These are phyloP conservation scores for Tinea pellionella DNA, from an alignment of 2,888 invertebrate genomes.

Conservation along the genomic window DNA sequence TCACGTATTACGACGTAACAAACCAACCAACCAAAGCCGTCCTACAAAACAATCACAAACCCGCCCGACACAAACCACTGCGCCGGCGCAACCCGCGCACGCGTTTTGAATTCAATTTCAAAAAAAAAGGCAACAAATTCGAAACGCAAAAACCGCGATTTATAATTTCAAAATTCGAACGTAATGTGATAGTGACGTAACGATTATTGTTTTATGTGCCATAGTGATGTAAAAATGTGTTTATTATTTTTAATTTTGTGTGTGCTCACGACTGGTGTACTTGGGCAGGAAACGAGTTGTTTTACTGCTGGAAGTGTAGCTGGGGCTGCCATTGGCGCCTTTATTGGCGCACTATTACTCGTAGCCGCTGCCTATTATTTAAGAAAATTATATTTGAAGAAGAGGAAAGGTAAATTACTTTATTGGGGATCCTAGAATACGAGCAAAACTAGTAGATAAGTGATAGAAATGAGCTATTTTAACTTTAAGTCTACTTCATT, in stretches of 20 bases:
- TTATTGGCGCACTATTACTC: slow-evolving; percentile 73
- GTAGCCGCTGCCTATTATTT: slow-evolving; percentile 68
- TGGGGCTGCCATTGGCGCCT: slow-evolving; percentile 77
- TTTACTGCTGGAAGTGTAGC: slow-evolving; percentile 78
- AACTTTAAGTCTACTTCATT: no score
- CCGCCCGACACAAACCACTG: slow-evolving; percentile 43
- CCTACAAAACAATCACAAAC: slow-evolving; percentile 45
- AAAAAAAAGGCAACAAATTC: slow-evolving; percentile 13
- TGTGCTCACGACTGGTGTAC: slow-evolving; percentile 57
- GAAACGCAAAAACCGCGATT: neutral
- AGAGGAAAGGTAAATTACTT: slow-evolving; percentile 60
- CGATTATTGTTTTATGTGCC: slow-evolving; percentile 22
- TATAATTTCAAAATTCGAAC: neutral
- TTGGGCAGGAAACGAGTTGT: slow-evolving; percentile 63
- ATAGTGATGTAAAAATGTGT: slow-evolving; percentile 61
- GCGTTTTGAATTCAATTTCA: slow-evolving; percentile 21
- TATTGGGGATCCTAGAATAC: no score
- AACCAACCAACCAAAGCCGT: slow-evolving; percentile 24
- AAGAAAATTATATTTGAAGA: slow-evolving; percentile 73
- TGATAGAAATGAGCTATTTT: no score
- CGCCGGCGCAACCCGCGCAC: slow-evolving; percentile 51
- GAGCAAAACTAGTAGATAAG: no score
- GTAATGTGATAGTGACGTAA: slow-evolving; percentile 3
- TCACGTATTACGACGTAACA: slow-evolving; percentile 29
- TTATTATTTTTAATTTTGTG: slow-evolving; percentile 44